Evolutionary conservation across 2,113 vertebrate genomes (phyloP).

Genomic region (Cricetomys ansorgei): DNA sequence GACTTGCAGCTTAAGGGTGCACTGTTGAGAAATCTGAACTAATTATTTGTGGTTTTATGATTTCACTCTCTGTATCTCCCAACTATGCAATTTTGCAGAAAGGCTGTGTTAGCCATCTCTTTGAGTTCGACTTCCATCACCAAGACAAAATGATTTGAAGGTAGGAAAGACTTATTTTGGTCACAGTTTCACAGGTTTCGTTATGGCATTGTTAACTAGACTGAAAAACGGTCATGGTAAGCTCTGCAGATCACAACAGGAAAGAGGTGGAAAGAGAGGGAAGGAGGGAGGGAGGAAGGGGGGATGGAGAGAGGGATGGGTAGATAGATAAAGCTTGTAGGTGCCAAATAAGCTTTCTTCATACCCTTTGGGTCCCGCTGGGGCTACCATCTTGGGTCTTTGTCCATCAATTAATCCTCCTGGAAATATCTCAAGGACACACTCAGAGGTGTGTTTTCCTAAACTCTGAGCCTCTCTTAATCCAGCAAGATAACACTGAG

Average conservation of each 20-base stretch:
- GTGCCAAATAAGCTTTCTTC: not conserved
- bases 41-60: conserved; percentile 15
- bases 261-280: not conserved
- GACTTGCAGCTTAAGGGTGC: not conserved
- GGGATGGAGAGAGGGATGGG: not conserved
- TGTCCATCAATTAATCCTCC: not conserved
- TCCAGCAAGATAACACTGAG: not conserved
- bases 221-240: not conserved
- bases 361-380: not conserved
- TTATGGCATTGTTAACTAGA: not conserved
- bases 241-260: not conserved
- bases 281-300: not conserved
- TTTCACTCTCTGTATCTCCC: not conserved
- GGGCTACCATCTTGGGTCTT: not conserved
- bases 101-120: not conserved
- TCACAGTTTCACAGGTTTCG: not conserved
- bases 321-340: too few species aligned
- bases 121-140: not conserved
- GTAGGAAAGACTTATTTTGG: not conserved
- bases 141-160: not conserved
- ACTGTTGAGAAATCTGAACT: not conserved
- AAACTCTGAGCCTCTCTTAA: not conserved
- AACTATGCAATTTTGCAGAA: not conserved
- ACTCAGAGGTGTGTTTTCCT: not conserved
- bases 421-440: not conserved